These are phyloP conservation scores for Lottia gigantea DNA, from an alignment of 2,888 invertebrate genomes.

Conservation along the genomic window DNA sequence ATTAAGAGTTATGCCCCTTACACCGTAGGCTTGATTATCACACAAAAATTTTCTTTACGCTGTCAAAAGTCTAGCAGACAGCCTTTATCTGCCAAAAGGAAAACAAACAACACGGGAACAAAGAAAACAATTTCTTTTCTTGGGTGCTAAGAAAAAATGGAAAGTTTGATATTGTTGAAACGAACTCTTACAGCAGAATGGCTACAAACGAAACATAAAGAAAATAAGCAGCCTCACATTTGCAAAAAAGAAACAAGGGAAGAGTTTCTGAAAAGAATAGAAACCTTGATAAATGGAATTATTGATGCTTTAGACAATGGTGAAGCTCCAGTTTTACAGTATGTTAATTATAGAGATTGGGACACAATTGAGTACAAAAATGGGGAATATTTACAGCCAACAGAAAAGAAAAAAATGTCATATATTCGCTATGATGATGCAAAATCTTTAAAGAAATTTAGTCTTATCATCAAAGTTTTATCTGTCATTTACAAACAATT, in stretches of 20 bases:
- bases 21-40: too few relatives aligned
- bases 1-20: too few relatives aligned
- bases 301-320: constrained; percentile 34
- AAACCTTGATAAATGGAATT: constrained; percentile 36
- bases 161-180: too few relatives aligned
- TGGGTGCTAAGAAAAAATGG: too few relatives aligned
- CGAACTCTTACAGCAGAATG: too few relatives aligned
- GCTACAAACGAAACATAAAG: too few relatives aligned
- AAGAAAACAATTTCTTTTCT: too few relatives aligned
- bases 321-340: constrained; percentile 39
- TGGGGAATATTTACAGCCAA: constrained; percentile 34
- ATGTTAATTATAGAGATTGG: constrained; percentile 45
- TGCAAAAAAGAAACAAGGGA: constrained; percentile 21
- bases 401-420: constrained; percentile 35
- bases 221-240: too few relatives aligned
- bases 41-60: too few relatives aligned
- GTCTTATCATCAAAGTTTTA: constrained; percentile 52
- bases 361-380: constrained; percentile 40
- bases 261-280: constrained; percentile 42
- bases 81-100: too few relatives aligned
- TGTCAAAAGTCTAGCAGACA: too few relatives aligned
- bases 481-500: constrained; percentile 52
- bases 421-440: constrained; percentile 44
- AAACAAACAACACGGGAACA: too few relatives aligned
- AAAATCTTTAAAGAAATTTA: constrained; percentile 52